Percentiles rank a stretch among this genome's conserved stretches.
Conservation (phyloP, 2,797 vertebrate genomes). For the Etheostoma nigrum region DNA sequence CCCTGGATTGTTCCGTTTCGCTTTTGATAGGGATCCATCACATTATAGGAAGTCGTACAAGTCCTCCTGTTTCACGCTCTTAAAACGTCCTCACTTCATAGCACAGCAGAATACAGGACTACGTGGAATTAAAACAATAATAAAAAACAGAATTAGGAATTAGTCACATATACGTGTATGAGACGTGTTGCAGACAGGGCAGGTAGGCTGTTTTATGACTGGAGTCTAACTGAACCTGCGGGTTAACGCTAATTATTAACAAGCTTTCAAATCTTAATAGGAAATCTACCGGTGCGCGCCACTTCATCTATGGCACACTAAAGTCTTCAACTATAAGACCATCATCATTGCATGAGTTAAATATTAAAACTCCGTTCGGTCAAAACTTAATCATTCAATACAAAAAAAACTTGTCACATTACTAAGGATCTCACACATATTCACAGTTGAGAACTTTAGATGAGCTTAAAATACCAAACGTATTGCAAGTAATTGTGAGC, state of each 20-base stretch:
- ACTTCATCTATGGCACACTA: not conserved
- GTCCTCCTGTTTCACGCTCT: constrained; percentile 10
- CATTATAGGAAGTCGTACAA: constrained; percentile 14
- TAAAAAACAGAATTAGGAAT: not conserved
- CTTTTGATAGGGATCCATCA: constrained; percentile 66
- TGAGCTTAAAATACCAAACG: not conserved
- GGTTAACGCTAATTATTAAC: constrained; percentile 77
- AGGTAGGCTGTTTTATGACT: constrained; percentile 19
- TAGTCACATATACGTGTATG: not conserved
- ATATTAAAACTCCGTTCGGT: not conserved
- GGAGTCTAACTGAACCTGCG: constrained; percentile 26
- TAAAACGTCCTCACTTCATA: constrained; percentile 26
- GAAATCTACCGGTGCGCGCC: constrained; percentile 43
- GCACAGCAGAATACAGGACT: constrained; percentile 8
- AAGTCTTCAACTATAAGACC: not conserved
- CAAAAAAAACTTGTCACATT: not conserved
- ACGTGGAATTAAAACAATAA: not conserved
- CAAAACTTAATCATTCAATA: not conserved
- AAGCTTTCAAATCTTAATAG: constrained; percentile 72
- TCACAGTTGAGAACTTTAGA: not conserved
- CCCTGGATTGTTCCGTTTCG: not conserved
- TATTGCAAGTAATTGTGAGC: not conserved
- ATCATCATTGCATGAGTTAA: not conserved
- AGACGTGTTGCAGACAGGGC: constrained; percentile 1
- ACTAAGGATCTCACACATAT: not conserved